phyloP scores from a whole-genome alignment of 2,797 vertebrate genomes.

The Sebastes iracundus region DNA sequence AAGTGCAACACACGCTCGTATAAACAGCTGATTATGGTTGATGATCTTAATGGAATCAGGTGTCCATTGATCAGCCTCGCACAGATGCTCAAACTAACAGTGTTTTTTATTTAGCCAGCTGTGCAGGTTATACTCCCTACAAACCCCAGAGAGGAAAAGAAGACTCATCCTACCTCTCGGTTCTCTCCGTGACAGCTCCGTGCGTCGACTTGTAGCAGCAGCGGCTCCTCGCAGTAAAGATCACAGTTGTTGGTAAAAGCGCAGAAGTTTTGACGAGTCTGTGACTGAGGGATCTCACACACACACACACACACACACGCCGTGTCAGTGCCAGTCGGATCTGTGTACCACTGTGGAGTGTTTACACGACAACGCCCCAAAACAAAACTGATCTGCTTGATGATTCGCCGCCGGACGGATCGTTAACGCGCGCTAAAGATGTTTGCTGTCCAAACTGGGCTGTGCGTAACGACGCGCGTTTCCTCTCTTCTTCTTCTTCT shows the following conservation, averaged over 20 bases:
- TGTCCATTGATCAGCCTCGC: neutral
- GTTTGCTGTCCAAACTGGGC: conserved; percentile 57
- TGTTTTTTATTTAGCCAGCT: neutral
- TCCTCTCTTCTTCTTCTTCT: conserved; percentile 9
- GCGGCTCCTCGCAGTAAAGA: conserved; percentile 35
- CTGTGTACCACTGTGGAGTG: conserved; percentile 3
- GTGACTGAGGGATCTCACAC: conserved; percentile 24
- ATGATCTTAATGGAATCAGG: neutral
- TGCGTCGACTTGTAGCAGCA: conserved; percentile 39
- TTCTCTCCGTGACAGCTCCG: conserved; percentile 50
- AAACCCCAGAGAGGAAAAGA: neutral
- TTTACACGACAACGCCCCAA: conserved; percentile 51
- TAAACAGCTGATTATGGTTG: conserved; percentile 7
- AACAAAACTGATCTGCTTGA: conserved; percentile 46
- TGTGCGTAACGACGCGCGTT: conserved; percentile 68
- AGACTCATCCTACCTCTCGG: conserved; percentile 67
- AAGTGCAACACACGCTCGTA: neutral
- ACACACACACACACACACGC: conserved; percentile 23
- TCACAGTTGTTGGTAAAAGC: conserved; percentile 19
- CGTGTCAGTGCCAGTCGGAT: neutral
- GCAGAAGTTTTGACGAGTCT: conserved; percentile 70
- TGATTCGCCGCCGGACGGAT: conserved; percentile 29
- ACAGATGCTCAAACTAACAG: conserved; percentile 4
- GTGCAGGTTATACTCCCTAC: neutral
- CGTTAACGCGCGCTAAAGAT: conserved; percentile 42